Conservation (phyloP, 2,113 vertebrate genomes). For the Gorsachius goisagi region DNA sequence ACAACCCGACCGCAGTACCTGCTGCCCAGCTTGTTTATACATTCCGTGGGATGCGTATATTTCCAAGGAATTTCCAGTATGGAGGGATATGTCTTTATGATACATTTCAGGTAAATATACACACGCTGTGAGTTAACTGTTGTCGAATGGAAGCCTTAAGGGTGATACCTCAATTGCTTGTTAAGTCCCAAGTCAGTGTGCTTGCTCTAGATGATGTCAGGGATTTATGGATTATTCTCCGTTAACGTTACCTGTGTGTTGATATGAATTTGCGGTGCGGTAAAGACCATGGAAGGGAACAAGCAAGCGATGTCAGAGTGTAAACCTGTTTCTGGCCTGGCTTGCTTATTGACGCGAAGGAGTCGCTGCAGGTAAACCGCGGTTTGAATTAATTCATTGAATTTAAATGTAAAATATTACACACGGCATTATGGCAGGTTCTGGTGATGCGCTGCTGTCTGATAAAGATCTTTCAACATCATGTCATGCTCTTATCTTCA, state of each 20-base stretch:
- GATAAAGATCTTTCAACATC: background rate
- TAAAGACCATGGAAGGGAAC: background rate
- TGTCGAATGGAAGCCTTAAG: background rate
- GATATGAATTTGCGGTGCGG: background rate
- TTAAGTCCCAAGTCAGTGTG: background rate
- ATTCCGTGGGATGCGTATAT: background rate
- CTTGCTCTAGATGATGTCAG: background rate
- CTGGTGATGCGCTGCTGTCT: background rate
- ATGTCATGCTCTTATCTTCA: background rate
- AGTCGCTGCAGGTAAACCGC: background rate
- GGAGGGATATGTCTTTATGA: background rate
- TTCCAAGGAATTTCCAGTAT: background rate
- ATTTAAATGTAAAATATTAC: background rate
- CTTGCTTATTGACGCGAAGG: background rate
- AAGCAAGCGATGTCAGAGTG: background rate
- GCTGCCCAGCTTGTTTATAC: background rate
- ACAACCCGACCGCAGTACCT: background rate
- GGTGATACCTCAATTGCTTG: background rate
- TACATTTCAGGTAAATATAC: background rate
- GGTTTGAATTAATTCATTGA: background rate
- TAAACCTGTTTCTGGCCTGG: background rate
- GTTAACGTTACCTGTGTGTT: background rate
- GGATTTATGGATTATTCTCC: background rate
- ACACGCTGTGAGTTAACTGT: background rate
- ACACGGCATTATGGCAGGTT: rapidly evolving